Conservation (phyloP, 2,797 vertebrate genomes). For the Channallabes apus region DNA sequence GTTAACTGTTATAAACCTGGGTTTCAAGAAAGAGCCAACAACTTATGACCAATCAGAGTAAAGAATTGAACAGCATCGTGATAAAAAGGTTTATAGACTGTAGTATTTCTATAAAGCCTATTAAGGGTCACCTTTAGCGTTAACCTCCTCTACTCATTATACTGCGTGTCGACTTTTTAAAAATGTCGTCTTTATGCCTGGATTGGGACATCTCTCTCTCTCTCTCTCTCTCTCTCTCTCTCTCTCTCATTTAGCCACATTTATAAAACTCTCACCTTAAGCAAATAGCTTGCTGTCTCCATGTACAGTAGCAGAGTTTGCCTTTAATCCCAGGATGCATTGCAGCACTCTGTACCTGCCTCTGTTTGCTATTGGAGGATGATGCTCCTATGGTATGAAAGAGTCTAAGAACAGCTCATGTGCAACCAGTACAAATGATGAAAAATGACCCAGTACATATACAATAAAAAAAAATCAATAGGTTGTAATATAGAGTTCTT, state of each 20-base stretch:
- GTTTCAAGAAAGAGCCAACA: neutral
- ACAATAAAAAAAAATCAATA: neutral
- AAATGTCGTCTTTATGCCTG: neutral
- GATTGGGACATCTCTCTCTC: slow-evolving; percentile 40
- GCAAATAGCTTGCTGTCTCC: slow-evolving; percentile 31
- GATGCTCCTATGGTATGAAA: neutral
- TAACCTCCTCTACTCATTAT: slow-evolving; percentile 48
- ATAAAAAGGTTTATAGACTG: neutral
- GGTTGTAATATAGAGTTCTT: slow-evolving; percentile 5
- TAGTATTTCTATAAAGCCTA: neutral
- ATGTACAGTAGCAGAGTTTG: slow-evolving; percentile 36
- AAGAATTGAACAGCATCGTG: neutral
- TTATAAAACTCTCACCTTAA: slow-evolving; percentile 13
- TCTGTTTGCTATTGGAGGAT: slow-evolving; percentile 28
- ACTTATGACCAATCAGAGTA: neutral
- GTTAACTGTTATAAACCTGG: neutral
- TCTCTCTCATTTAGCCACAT: neutral
- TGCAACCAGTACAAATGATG: slow-evolving; percentile 4
- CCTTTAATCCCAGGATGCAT: slow-evolving; percentile 38
- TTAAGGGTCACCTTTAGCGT: neutral
- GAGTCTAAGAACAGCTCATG: slow-evolving; percentile 21
- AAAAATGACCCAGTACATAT: slow-evolving; percentile 11
- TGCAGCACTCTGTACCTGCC: slow-evolving; percentile 39
- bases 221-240: slow-evolving; percentile 49
- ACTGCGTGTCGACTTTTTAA: neutral